Evolutionary conservation across 2,797 vertebrate species (phyloP), one percentile per base, ranked within the genome.

Genomic region (Scolopax rusticola): DNA sequence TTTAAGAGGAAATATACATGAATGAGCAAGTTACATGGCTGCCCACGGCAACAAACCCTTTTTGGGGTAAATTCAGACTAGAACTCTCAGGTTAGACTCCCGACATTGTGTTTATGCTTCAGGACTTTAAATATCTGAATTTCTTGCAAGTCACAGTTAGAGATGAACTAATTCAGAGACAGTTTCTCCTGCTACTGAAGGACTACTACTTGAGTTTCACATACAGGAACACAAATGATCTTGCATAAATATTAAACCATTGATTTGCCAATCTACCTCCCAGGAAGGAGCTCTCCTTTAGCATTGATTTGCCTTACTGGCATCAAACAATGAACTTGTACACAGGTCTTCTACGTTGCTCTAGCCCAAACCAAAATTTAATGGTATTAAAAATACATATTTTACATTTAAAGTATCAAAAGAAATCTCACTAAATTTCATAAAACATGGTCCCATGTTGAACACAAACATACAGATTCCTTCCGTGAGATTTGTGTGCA

Each of bases 391-490:
- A 92, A 76, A 65, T 5, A 45, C 0, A 0, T 20, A 32, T 59
- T 56, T 67, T 6, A 23, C n/a, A 51, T 27, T 59, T 13, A 84
- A 69, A 87, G 43, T 60, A 59, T 3, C 10, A 20, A 54, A 43
- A 68, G 27, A 43, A 77, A 75, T 36, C 54, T 75, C 23, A 9
- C 50, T 70, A 18, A 15, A 83, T 67, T 61, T 69, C 78, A 51
- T 47, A 59, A 45, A 74, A 15, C 0, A 2, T 2, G 6, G 12
- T 24, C 48, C n/a, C 1, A 0, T 4, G 32, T 1, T 32, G 67
- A 53, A 67, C 59, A 82, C 51, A 51, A 50, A 59, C 40, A 65
- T 3, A 12, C 0, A 61, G 47, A 50, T 13, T 40, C 75, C 83
- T 56, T 28, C 40, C 36, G 33, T 7, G 51, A n/a, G 45, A 40